Evolutionary conservation across 2,113 vertebrate species (phyloP), one percentile per base, ranked within the genome.

Genomic region (Motacilla alba): DNA sequence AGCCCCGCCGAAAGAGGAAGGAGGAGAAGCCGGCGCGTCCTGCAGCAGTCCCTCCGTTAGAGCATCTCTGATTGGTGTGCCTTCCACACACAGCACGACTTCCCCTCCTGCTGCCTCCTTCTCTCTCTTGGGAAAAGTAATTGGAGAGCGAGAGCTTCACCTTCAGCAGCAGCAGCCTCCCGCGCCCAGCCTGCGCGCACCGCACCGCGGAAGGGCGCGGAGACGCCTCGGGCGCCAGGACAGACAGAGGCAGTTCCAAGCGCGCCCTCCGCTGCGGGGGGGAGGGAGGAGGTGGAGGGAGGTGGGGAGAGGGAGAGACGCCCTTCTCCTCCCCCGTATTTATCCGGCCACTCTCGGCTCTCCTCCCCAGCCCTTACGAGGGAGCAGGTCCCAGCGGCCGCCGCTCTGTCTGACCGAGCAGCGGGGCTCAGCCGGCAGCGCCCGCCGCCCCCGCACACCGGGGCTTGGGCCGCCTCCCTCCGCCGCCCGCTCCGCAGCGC

Each of bases 31-130:
- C 81, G 39, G 58, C 66, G 92, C 79, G 88, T 93, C 96, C 91
- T 66, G 96, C 95, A 91, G 96, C 96, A 50, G 30, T 73, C 66
- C 80, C 81, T 89, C 95, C 46, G 89, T 89, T 83, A 90, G 13
- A 92, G 96, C 97, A 95, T 87, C 95, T 78, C 95, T 43, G 97
- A 81, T 89, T 76, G 88, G 95, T 95, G 92, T 77, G 96, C 95
- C 84, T 79, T 87, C 24, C 95, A 49, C 86, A 85, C 95, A 46
- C 86, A 47, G 93, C 69, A 28, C 70, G 94, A 73, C 96, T 97
- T 97, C 92, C 83, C 91, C 90, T 74, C 76, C 83, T 67, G 93
- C 83, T 62, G 89, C 86, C 79, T 89, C 69, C 79, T 84, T 83
- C 63, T 83, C 69, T 70, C 95, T 85, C 90, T 72, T 52, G 94